These are phyloP conservation scores for Tragelaphus strepsiceros DNA, from an alignment of 2,113 vertebrate species.

Conservation along the genomic window DNA sequence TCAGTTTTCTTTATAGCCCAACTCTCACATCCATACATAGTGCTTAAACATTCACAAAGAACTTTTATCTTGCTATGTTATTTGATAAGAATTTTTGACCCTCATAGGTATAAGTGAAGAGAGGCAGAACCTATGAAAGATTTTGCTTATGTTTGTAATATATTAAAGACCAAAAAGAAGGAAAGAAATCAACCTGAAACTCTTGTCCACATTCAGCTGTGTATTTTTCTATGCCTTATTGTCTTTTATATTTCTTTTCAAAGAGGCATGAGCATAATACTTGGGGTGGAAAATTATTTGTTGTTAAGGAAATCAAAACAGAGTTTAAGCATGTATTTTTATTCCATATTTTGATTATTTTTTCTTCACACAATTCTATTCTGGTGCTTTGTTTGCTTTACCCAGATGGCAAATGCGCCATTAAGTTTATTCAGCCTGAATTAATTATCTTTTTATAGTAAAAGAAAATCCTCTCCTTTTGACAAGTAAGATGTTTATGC, in stretches of 20 bases:
- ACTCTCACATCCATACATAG: not conserved
- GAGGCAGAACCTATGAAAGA: not conserved
- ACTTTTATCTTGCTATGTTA: not conserved
- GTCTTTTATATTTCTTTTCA: slow-evolving; percentile 33
- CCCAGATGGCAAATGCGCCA: slow-evolving; percentile 56
- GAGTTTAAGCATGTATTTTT: slow-evolving; percentile 32
- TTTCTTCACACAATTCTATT: slow-evolving; percentile 43
- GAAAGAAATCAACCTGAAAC: not conserved
- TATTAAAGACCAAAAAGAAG: not conserved
- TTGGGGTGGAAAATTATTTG: slow-evolving; percentile 61
- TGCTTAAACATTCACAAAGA: slow-evolving; percentile 25
- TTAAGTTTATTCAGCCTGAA: slow-evolving; percentile 62
- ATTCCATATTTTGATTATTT: slow-evolving; percentile 51
- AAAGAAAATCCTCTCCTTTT: slow-evolving; percentile 53
- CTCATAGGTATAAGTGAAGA: not conserved
- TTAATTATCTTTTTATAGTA: slow-evolving; percentile 62
- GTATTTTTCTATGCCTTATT: not conserved
- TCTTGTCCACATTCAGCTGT: not conserved
- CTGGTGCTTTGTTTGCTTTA: slow-evolving; percentile 48
- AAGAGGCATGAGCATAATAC: not conserved
- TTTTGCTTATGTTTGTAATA: not conserved
- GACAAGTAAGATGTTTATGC: slow-evolving; percentile 59
- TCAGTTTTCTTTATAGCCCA: not conserved
- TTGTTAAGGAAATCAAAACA: slow-evolving; percentile 52
- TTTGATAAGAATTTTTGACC: not conserved